Evolutionary conservation across 2,113 vertebrate genomes (phyloP), one percentile per base, ranked within the genome.

Genomic region (Phrynosoma platyrhinos): DNA sequence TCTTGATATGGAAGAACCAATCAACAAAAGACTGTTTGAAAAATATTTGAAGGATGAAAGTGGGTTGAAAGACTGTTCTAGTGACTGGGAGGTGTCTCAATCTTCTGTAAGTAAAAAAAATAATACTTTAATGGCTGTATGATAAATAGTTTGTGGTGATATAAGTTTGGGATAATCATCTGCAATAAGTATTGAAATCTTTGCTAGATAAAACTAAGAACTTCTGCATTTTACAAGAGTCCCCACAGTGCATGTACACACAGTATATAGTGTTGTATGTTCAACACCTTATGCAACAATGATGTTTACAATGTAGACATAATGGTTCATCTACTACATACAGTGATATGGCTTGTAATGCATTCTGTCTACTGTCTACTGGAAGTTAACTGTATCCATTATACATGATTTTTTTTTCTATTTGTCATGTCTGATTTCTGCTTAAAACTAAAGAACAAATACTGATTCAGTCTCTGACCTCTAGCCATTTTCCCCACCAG

Each of bases 81-180:
- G 97, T 84, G 98, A 99, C 87, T 99, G 99, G 99, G 98, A 98
- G 91, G 97, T 99, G 97, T 98, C 98, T 62, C 97, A 98, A 40
- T 96, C 98, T 23, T 99, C 98, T 78, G 99, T 99, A 94, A 97
- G 98, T 81, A 93, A 53, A 53, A 30, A 71, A 71, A 30, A 21
- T 12, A 27, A 25, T 9, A 8, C 21, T 87, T 91, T 69, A 85
- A 20, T 52, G 58, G 36, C 12, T 66, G 6, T 4, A 53, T 9
- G 18, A 21, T 9, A 4, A 32, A 52, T 32, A 42, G 13, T 30
- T 71, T 53, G 20, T 9, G 47, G 30, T 20, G 16, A 53, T 6
- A 42, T 62, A 27, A 20, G 42, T 62, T 76, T 85, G 52, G 42
- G 12, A 62, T 2, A 36, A 27, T 69, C n/a, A 86, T 91, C 64